phyloP scores from a whole-genome alignment of 2,888 invertebrate genomes.

The Lydus trimaculatus region DNA sequence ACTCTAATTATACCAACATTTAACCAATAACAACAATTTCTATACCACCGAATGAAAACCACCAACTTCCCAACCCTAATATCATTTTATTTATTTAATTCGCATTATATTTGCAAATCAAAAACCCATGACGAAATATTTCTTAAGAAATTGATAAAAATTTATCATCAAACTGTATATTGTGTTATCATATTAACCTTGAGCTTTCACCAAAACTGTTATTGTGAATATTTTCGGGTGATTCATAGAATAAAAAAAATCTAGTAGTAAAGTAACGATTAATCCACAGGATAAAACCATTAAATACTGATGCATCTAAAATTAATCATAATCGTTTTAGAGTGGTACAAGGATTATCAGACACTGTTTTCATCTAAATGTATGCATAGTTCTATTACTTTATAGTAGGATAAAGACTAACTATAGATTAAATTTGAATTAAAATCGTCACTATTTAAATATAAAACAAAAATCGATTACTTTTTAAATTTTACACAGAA shows the following conservation, averaged over 20 bases:
- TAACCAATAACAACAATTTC: not conserved
- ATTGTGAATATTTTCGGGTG: not conserved
- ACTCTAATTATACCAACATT: not conserved
- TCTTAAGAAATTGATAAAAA: not conserved
- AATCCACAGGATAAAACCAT: not conserved
- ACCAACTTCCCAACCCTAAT: not conserved
- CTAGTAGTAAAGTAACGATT: not conserved
- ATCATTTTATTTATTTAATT: too few relatives aligned
- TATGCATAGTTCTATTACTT: not conserved
- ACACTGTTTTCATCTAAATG: not conserved
- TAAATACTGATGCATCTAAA: not conserved
- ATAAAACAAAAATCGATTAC: not conserved
- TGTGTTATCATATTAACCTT: not conserved
- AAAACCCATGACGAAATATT: not conserved
- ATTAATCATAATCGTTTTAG: slow-evolving; percentile 1
- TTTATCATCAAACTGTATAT: not conserved
- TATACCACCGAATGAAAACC: not conserved
- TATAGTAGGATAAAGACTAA: not conserved
- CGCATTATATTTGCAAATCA: not conserved
- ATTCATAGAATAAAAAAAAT: not conserved
- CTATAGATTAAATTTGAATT: not conserved
- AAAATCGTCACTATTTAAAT: not conserved
- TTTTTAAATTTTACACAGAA: not conserved
- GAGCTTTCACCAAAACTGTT: not conserved
- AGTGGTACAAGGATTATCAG: not conserved